phyloP scores from a whole-genome alignment of 2,113 vertebrate species.

The Seriola aureovittata region DNA sequence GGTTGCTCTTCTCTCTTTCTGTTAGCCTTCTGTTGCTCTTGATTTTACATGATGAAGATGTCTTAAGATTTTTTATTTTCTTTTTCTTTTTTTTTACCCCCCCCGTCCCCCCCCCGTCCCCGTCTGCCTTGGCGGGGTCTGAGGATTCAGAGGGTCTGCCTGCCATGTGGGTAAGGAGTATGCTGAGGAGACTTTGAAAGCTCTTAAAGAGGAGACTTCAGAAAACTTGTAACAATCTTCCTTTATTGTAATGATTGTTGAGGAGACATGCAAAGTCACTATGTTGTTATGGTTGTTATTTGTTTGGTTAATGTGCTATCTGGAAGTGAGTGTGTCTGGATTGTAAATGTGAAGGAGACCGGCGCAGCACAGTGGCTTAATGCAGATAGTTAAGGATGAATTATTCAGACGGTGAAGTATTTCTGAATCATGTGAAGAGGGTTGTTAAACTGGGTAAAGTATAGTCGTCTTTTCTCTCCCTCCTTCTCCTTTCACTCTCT shows the following conservation, averaged over 20 bases:
- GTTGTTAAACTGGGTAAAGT: conserved; percentile 56
- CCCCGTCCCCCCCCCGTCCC: neutral
- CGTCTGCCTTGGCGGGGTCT: conserved; percentile 20
- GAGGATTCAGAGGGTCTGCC: conserved; percentile 58
- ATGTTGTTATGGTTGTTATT: conserved; percentile 48
- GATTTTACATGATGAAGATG: conserved; percentile 48
- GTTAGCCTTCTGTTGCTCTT: conserved; percentile 18
- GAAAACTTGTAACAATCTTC: conserved; percentile 19
- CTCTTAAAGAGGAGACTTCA: conserved; percentile 25
- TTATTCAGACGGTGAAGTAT: conserved; percentile 70
- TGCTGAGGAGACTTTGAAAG: conserved; percentile 16
- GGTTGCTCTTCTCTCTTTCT: conserved; percentile 43
- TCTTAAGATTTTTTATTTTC: neutral
- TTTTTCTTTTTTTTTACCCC: neutral
- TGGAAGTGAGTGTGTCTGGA: conserved; percentile 44
- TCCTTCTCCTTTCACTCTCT: conserved; percentile 19
- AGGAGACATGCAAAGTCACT: conserved; percentile 10
- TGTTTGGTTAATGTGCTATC: conserved; percentile 57
- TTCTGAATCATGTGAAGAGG: conserved; percentile 66
- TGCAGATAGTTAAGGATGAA: conserved; percentile 65
- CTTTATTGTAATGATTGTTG: conserved; percentile 23
- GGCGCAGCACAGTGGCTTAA: conserved; percentile 44
- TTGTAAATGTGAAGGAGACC: conserved; percentile 54
- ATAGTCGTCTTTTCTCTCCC: conserved; percentile 37
- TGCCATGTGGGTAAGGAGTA: conserved; percentile 66